A percentile compares a stretch with the other conserved stretches of the same genome.
These are phyloP conservation scores for Triplophysa bombifrons DNA, from an alignment of 2,797 vertebrate species.

Conservation along the genomic window DNA sequence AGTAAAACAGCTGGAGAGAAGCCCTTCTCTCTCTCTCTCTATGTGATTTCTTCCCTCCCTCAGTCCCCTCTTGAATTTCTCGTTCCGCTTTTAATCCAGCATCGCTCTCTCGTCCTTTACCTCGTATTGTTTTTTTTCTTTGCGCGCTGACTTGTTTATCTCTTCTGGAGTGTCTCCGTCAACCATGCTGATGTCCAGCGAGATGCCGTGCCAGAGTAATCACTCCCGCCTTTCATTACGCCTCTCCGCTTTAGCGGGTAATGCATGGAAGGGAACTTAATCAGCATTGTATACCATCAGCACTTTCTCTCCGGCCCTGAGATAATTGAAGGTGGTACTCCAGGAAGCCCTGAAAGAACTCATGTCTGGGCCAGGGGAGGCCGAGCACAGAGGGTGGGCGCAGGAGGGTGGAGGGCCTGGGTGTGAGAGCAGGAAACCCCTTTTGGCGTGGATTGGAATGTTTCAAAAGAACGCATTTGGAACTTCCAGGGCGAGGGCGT, in stretches of 20 bases:
- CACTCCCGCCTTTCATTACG: slow-evolving; percentile 46
- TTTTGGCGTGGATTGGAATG: slow-evolving; percentile 79
- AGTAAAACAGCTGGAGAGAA: slow-evolving; percentile 51
- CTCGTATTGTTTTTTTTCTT: background rate
- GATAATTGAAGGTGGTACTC: slow-evolving; percentile 82
- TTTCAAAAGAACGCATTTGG: slow-evolving; percentile 78
- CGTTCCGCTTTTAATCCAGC: slow-evolving; percentile 1
- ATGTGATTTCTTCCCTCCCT: slow-evolving; percentile 41
- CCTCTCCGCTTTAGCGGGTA: slow-evolving; percentile 48
- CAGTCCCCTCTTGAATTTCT: slow-evolving; percentile 29
- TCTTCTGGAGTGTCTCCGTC: slow-evolving; percentile 40
- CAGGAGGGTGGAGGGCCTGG: slow-evolving; percentile 57
- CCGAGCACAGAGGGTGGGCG: slow-evolving; percentile 34
- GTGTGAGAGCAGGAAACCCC: slow-evolving; percentile 82
- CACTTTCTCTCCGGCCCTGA: slow-evolving; percentile 59
- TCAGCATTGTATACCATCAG: slow-evolving; percentile 61
- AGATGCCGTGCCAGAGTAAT: slow-evolving; percentile 67
- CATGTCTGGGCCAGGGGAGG: slow-evolving; percentile 69
- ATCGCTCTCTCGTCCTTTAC: slow-evolving; percentile 20
- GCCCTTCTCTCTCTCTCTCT: slow-evolving; percentile 40
- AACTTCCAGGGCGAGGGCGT: slow-evolving; percentile 83
- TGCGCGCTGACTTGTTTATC: slow-evolving; percentile 1
- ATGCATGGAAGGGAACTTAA: slow-evolving; percentile 42
- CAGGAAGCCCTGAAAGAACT: slow-evolving; percentile 74
- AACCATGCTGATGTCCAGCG: slow-evolving; percentile 53